Conservation (phyloP, 30 jellyfish, hydroid and myxozoan species). For the Cassiopea xamachana region DNA sequence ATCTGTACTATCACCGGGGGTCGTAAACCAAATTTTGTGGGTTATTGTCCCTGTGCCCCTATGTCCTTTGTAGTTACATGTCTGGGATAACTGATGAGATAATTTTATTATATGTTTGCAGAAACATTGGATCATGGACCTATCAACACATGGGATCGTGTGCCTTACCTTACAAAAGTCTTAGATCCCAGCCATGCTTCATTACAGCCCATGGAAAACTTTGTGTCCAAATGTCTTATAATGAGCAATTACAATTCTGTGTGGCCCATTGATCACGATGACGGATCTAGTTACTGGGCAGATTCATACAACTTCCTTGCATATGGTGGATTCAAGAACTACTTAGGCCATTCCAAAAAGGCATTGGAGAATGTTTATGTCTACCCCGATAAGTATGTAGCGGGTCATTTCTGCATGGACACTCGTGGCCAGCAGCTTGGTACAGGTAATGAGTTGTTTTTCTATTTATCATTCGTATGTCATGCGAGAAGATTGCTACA, state of each 20-base stretch:
- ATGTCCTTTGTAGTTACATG: no score
- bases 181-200: conserved; percentile 62
- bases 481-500: no score
- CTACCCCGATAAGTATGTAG: conserved; percentile 82
- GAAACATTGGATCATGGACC: conserved; percentile 98
- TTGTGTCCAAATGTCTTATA: conserved; percentile 61
- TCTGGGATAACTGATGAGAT: no score
- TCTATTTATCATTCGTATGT: no score
- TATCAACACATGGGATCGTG: conserved; percentile 96
- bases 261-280: conserved; percentile 99
- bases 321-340: conserved; percentile 94
- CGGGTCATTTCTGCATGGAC: conserved; percentile 75
- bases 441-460: conserved; percentile 14
- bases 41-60: no score
- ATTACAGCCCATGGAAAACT: conserved; percentile 73
- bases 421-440: conserved; percentile 91
- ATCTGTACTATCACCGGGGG: no score
- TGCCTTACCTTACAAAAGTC: conserved; percentile 88
- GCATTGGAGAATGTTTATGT: conserved; percentile 76
- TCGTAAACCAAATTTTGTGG: no score
- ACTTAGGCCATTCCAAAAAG: conserved; percentile 84
- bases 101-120: conserved; percentile 6
- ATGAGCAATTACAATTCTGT: conserved; percentile 85
- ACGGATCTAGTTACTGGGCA: conserved; percentile 95
- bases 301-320: conserved; percentile 83